These are phyloP conservation scores for Phrynocephalus vlangalii DNA, from an alignment of 2,797 vertebrate genomes.

Conservation along the genomic window DNA sequence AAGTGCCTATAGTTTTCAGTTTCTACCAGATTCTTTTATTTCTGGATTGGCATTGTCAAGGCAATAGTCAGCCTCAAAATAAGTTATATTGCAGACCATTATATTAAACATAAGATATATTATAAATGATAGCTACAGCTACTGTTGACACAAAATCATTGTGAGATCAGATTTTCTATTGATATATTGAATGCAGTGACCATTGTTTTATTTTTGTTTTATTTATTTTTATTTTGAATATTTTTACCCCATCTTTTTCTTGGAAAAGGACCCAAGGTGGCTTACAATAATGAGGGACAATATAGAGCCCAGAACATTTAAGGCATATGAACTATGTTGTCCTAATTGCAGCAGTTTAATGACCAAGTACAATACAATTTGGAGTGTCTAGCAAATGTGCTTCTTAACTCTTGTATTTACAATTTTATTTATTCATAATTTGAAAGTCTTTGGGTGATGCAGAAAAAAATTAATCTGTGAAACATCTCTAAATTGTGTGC, in stretches of 20 bases:
- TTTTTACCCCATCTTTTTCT: no score
- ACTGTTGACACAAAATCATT: neutral
- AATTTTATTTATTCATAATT: neutral
- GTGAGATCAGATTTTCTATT: neutral
- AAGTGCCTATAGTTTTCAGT: neutral
- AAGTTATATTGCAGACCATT: neutral
- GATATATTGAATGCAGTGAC: neutral
- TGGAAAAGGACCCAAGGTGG: no score
- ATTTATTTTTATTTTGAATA: no score
- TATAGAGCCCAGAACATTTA: no score
- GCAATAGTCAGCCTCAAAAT: neutral
- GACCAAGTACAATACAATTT: neutral
- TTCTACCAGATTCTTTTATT: no score
- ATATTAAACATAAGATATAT: neutral
- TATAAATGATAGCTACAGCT: neutral
- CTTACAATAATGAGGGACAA: no score
- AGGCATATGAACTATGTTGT: no score
- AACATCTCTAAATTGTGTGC: neutral
- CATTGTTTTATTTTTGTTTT: neutral
- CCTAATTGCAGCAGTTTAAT: neutral
- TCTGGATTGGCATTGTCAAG: neutral
- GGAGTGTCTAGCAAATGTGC: neutral
- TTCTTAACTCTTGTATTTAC: neutral
- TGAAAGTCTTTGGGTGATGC: neutral
- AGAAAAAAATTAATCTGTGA: neutral